Conservation (phyloP, 1,140 invertebrate genomes). For the Drosophila auraria region DNA sequence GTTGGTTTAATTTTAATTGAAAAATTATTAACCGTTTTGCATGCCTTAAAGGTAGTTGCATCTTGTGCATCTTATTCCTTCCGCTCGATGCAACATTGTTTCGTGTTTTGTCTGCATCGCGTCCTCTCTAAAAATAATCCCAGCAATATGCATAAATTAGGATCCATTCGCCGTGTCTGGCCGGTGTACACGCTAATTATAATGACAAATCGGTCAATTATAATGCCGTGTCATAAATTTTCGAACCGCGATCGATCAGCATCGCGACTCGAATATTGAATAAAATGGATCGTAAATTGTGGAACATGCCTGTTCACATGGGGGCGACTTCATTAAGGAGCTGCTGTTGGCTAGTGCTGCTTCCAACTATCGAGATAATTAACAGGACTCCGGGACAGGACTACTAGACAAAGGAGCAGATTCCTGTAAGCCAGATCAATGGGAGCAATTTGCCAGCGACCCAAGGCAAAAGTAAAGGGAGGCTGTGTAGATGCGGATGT, state of each 20-base stretch:
- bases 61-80: constrained; percentile 13
- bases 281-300: constrained; percentile 74
- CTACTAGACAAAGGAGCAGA: constrained; percentile 50
- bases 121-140: constrained; percentile 65
- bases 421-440: constrained; percentile 56
- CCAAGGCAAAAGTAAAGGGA: constrained; percentile 63
- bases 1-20: constrained; percentile 1
- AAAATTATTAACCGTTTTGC: neutral
- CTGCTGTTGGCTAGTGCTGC: neutral
- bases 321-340: constrained; percentile 61
- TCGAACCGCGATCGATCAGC: constrained; percentile 69
- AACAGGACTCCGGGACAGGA: constrained; percentile 33
- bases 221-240: constrained; percentile 81
- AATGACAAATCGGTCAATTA: constrained; percentile 84
- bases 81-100: constrained; percentile 35
- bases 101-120: constrained; percentile 2
- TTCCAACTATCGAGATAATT: constrained; percentile 20
- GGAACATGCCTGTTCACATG: constrained; percentile 31
- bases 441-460: constrained; percentile 44
- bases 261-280: constrained; percentile 70
- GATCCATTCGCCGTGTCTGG: constrained; percentile 15
- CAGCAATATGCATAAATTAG: constrained; percentile 66
- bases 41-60: neutral
- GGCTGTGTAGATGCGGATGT: constrained; percentile 33
- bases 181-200: constrained; percentile 70